Base-by-base conservation (phyloP, 2,888 invertebrate genomes). In the Machimus atricapillus region DNA sequence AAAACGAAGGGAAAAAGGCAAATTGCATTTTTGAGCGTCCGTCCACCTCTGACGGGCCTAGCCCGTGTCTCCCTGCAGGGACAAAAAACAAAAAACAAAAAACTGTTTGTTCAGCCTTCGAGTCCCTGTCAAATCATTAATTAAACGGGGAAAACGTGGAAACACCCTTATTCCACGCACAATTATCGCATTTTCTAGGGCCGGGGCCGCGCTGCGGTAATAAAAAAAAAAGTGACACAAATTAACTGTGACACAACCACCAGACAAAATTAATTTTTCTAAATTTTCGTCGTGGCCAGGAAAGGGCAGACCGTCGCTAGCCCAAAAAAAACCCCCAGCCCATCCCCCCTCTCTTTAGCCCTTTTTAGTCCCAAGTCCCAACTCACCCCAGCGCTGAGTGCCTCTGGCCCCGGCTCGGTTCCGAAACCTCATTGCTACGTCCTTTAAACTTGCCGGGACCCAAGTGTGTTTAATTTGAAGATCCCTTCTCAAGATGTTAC, bases 401-500 rank as follows among this genome's bases (percentile, higher is more conserved):
- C 52, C 52, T n/a, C 52, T 40, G 40, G 76, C 40, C 76, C 76
- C 40, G 37, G 76, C 40, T 66, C 27, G 52, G 82, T 46, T 46
- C 74, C 31, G 27, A 85, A 85, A 74, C 74, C 85, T 85, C 86
- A 86, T 77, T 76, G 52, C 86, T 31, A 16, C 77, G 76, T 56
- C 77, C 86, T 76, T 77, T 86, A 52, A 86, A 77, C 86, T 77
- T 86, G 77, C 86, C 56, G 46, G 77, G 76, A 86, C 86, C 86
- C 86, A 86, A 86, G 86, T 86, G 86, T 86, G 86, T 86, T 86
- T 86, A 86, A 86, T 86, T 86, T 86, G 86, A 86, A 86, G 86
- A 86, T 86, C 86, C 86, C 77, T 86, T 86, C 77, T 86, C 86
- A 86, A 86, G 86, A 86, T 86, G 86, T 86, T 86, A 86, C 76